phyloP scores from a whole-genome alignment of 2,113 vertebrate genomes.

The Micromys minutus region DNA sequence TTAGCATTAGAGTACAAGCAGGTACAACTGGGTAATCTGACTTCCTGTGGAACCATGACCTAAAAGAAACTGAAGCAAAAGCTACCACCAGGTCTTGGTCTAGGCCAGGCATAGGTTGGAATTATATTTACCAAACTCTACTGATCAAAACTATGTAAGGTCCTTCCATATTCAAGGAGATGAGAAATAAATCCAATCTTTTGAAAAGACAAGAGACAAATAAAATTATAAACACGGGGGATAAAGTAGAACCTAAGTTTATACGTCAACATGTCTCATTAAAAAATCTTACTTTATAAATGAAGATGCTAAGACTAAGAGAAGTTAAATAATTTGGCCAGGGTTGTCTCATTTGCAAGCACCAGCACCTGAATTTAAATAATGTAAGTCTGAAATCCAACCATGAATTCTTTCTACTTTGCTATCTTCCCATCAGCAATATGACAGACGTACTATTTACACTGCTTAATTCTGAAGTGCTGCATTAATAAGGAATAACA shows the following conservation, averaged over 20 bases:
- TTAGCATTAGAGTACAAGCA: no score
- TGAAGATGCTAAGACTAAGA: conserved; percentile 1
- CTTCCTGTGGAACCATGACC: not conserved
- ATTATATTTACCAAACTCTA: conserved; percentile 8
- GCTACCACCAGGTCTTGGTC: not conserved
- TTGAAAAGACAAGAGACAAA: not conserved
- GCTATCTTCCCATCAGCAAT: not conserved
- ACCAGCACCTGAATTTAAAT: not conserved
- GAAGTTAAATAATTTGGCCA: not conserved
- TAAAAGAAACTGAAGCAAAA: not conserved
- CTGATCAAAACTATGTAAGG: not conserved
- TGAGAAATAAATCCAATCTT: not conserved
- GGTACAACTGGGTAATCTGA: no score
- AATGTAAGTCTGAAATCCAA: not conserved
- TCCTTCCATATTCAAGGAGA: not conserved
- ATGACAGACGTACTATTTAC: conserved; percentile 15
- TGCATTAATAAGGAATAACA: not conserved
- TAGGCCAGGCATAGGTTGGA: not conserved
- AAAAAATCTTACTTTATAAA: conserved; percentile 15
- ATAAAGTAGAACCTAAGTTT: not conserved
- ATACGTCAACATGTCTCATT: not conserved
- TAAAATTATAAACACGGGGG: not conserved
- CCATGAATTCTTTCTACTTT: not conserved
- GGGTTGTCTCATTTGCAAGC: not conserved
- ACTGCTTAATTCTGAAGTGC: not conserved